Evolutionary conservation across 2,797 vertebrate genomes (phyloP), one percentile per base, ranked within the genome.

Genomic region (Lemur catta): DNA sequence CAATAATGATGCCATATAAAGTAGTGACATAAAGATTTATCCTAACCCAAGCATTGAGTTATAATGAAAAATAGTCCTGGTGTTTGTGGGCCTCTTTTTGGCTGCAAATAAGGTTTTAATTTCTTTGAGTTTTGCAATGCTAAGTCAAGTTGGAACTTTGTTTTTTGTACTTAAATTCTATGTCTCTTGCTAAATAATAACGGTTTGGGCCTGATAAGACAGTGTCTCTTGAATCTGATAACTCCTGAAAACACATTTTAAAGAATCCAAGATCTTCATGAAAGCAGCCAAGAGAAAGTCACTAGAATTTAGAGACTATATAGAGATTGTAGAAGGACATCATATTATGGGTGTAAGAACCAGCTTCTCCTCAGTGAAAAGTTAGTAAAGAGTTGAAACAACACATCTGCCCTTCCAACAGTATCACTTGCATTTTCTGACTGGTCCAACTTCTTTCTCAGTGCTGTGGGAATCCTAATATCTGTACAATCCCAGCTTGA

Each of bases 281-380:
- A 85, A 92, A 50, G 0, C 30, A 48, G 9, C 17, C 20, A 41
- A 65, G 24, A 84, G 24, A 89, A 78, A 18, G 4, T 28, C 15
- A 69, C 9, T 86, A 46, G 33, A 74, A 87, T 67, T 81, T 35
- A 75, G 33, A 93, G 35, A 41, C 2, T 67, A 33, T 65, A 63
- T 79, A 20, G 22, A 71, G 48, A 61, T 22, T n/a, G 8, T 4
- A 79, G 61, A 59, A 72, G 6, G 15, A 28, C 38, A 12, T 26
- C 33, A 46, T 65, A 26, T 33, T 67, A 52, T 17, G 7, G 28
- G 18, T 74, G 2, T 84, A 20, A 48, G 11, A 78, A 89, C 18
- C 12, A 78, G 15, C n/a, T 93, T 92, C n/a, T 76, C 28, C 35
- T 84, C 33, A 11, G 28, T 48, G n/a, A 93, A 92, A 78, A 96